Evolutionary conservation across 1,140 invertebrate species (phyloP).

Genomic region (Hormaphis cornu): DNA sequence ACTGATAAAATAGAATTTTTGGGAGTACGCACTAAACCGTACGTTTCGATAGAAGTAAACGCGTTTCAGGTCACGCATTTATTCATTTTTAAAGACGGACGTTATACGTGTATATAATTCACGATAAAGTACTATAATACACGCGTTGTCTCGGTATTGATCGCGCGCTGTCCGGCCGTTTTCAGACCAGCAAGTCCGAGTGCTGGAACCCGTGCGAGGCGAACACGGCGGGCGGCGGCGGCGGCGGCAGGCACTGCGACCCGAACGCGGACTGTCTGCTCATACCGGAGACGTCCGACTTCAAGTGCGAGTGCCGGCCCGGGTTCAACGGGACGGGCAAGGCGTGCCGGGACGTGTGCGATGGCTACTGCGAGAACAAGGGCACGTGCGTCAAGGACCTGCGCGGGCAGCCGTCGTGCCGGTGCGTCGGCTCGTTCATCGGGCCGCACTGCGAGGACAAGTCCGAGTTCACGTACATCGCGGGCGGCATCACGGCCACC

Average conservation of each 20-base stretch:
- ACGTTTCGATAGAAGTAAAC: too few species aligned
- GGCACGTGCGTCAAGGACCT: slow-evolving; percentile 81
- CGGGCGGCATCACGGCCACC: slow-evolving; percentile 80
- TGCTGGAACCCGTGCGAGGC: slow-evolving; percentile 87
- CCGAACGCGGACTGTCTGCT: slow-evolving; percentile 80
- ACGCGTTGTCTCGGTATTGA: too few species aligned
- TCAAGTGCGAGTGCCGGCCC: slow-evolving; percentile 86
- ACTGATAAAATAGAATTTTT: too few species aligned
- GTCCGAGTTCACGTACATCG: slow-evolving; percentile 89
- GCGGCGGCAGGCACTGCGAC: slow-evolving; percentile 81
- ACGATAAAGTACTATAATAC: too few species aligned
- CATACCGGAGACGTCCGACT: slow-evolving; percentile 72
- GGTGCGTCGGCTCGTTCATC: slow-evolving; percentile 83
- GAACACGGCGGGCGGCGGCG: slow-evolving; percentile 64
- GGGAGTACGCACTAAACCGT: too few species aligned
- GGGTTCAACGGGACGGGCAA: slow-evolving; percentile 84
- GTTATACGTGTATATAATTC: too few species aligned
- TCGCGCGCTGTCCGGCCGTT: too few species aligned
- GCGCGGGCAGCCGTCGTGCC: slow-evolving; percentile 70
- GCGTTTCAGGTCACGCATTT: too few species aligned
- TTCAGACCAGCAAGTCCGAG: slow-evolving; percentile 65
- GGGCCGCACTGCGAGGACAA: slow-evolving; percentile 83
- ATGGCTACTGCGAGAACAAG: slow-evolving; percentile 81
- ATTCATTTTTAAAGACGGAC: too few species aligned
- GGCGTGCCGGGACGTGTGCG: slow-evolving; percentile 73